phyloP scores from a whole-genome alignment of 35 echinoderm and acorn worm species.

The Strongylocentrotus purpuratus region DNA sequence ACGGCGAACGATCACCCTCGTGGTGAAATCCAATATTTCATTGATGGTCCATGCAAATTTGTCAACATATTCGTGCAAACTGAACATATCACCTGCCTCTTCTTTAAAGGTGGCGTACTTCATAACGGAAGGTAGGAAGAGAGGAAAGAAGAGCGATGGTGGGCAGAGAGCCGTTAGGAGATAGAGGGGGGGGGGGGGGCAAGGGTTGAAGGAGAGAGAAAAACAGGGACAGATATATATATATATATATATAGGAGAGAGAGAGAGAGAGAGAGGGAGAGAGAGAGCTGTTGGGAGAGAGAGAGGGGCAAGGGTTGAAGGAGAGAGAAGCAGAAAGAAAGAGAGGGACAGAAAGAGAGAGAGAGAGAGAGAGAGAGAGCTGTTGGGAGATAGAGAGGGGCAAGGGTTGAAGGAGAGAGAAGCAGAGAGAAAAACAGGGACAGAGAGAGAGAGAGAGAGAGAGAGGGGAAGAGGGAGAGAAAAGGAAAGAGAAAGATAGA shows the following conservation, averaged over 20 bases:
- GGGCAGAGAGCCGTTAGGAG: background rate
- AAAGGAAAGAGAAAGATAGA: background rate
- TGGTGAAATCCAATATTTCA: slow-evolving; percentile 22
- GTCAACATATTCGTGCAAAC: background rate
- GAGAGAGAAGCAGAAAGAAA: background rate
- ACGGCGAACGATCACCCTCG: background rate
- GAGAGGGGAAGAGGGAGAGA: background rate
- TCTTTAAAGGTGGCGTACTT: background rate
- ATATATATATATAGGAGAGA: too few relatives aligned
- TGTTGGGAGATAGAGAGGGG: background rate
- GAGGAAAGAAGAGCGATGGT: background rate
- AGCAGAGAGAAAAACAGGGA: background rate
- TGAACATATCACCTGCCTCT: slow-evolving; percentile 30
- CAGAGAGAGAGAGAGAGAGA: background rate
- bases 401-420: background rate
- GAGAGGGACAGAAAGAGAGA: background rate
- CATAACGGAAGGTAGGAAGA: background rate
- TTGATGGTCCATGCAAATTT: slow-evolving; percentile 36
- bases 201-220: background rate
- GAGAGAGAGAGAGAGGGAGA: background rate
- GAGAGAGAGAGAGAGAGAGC: background rate
- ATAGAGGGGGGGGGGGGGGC: background rate
- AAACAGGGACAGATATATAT: background rate
- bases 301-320: background rate
- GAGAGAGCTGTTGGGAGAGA: background rate